These are phyloP conservation scores for Drosophila bifasciata DNA, from an alignment of 1,140 invertebrate species.

Conservation along the genomic window DNA sequence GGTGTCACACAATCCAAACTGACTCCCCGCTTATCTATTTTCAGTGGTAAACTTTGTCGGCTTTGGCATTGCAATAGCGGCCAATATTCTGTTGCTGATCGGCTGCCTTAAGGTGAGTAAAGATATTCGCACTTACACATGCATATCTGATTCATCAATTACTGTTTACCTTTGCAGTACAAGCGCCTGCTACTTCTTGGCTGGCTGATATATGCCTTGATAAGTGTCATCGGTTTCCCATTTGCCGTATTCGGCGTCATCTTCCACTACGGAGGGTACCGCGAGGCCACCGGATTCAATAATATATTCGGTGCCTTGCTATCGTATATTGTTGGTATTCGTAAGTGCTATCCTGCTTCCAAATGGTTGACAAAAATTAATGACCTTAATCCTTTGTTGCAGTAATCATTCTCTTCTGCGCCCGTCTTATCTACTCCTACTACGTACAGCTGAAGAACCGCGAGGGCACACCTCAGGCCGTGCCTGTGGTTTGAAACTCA, in stretches of 20 bases:
- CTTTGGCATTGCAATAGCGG: slow-evolving; percentile 45
- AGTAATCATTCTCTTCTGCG: slow-evolving; percentile 56
- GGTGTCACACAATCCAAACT: slow-evolving; percentile 7
- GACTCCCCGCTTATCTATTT: slow-evolving; percentile 6
- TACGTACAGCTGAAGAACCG: slow-evolving; percentile 63
- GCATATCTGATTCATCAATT: neutral
- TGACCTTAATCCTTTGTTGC: slow-evolving; percentile 1
- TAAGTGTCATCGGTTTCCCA: slow-evolving; percentile 59
- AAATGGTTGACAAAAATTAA: neutral
- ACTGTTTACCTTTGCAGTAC: slow-evolving; percentile 33
- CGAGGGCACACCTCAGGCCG: slow-evolving; percentile 38
- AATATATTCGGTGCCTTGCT: slow-evolving; percentile 54
- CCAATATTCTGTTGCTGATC: slow-evolving; percentile 58
- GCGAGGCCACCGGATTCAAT: slow-evolving; percentile 43
- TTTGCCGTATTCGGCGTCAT: slow-evolving; percentile 65
- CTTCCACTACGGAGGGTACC: slow-evolving; percentile 70
- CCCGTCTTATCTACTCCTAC: slow-evolving; percentile 72
- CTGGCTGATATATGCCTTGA: slow-evolving; percentile 58
- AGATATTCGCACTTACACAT: neutral
- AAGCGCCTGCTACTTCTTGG: slow-evolving; percentile 46
- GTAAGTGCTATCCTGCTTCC: slow-evolving; percentile 45
- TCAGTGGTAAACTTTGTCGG: slow-evolving; percentile 56
- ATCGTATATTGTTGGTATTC: slow-evolving; percentile 39
- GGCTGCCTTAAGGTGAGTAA: slow-evolving; percentile 57
- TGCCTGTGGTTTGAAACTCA: slow-evolving; percentile 56